A percentile compares a stretch with the other conserved stretches of the same genome.
Conservation (phyloP, 1,140 invertebrate genomes). For the Drosophila bipectinata region DNA sequence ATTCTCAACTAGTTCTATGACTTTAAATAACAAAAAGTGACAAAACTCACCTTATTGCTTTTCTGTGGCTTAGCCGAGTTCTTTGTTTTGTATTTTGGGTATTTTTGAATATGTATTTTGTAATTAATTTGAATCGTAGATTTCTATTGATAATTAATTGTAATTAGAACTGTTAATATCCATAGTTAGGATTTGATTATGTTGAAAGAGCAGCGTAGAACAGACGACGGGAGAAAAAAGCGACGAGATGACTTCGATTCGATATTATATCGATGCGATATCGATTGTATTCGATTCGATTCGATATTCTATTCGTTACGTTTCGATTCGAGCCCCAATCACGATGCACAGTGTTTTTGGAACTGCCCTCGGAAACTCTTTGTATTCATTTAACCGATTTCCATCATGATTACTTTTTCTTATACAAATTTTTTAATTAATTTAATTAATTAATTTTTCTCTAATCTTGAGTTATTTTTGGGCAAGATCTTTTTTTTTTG, state of each 20-base stretch:
- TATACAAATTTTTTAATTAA: neutral
- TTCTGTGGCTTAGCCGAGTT: constrained; percentile 31
- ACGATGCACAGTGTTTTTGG: constrained; percentile 13
- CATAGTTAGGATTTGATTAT: constrained; percentile 21
- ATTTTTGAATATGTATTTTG: constrained; percentile 22
- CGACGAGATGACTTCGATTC: constrained; percentile 1
- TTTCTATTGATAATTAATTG: constrained; percentile 50
- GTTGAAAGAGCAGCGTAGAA: constrained; percentile 18
- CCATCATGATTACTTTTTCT: constrained; percentile 8
- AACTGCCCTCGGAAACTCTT: constrained; percentile 31
- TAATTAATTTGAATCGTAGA: constrained; percentile 30
- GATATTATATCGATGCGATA: neutral
- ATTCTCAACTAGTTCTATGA: too few species aligned
- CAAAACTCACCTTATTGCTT: constrained; percentile 53
- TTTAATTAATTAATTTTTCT: neutral
- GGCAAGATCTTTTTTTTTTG: constrained; percentile 24
- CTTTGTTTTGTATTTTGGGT: constrained; percentile 29
- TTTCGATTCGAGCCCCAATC: constrained; percentile 5
- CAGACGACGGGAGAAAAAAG: constrained; percentile 19
- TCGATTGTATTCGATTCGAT: neutral
- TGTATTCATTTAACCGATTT: constrained; percentile 36
- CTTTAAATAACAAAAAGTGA: neutral
- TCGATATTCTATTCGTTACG: neutral
- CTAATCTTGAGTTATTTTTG: constrained; percentile 43
- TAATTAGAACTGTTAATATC: constrained; percentile 40